Evolutionary conservation across 1,140 invertebrate genomes (phyloP).

Genomic region (Caerostris extrusa): DNA sequence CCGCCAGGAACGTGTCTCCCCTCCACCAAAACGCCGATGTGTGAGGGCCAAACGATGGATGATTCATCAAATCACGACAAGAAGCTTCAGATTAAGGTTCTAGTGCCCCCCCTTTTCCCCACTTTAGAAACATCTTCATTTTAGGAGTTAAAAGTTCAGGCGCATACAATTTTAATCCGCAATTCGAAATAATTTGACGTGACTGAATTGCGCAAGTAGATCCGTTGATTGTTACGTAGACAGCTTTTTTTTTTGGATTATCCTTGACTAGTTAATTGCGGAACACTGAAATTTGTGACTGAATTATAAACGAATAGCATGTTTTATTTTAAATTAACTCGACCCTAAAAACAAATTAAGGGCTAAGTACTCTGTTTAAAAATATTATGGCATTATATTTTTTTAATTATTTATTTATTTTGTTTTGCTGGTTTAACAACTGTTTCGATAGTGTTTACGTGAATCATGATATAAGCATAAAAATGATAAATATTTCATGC

Average conservation of each 20-base stretch:
- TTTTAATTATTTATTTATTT: too few species aligned
- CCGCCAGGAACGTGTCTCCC: not conserved
- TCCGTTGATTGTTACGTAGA: not conserved
- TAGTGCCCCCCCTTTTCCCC: not conserved
- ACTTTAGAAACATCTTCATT: conserved; percentile 10
- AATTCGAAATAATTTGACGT: conserved; percentile 11
- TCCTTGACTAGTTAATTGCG: not conserved
- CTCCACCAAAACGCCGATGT: not conserved
- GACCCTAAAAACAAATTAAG: too few species aligned
- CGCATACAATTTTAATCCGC: conserved; percentile 10
- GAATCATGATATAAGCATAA: too few species aligned
- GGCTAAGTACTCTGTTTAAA: too few species aligned
- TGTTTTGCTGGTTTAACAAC: too few species aligned
- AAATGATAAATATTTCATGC: too few species aligned
- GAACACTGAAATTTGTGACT: not conserved
- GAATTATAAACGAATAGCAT: not conserved
- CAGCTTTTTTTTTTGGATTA: not conserved
- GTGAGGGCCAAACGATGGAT: conserved; percentile 22
- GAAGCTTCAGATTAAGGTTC: conserved; percentile 7
- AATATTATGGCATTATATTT: too few species aligned
- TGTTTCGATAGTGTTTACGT: too few species aligned
- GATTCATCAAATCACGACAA: not conserved
- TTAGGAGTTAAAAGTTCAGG: not conserved
- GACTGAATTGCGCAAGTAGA: conserved; percentile 22
- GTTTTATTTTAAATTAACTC: too few species aligned